Evolutionary conservation across 2,113 vertebrate genomes (phyloP).

Genomic region (Puma concolor): DNA sequence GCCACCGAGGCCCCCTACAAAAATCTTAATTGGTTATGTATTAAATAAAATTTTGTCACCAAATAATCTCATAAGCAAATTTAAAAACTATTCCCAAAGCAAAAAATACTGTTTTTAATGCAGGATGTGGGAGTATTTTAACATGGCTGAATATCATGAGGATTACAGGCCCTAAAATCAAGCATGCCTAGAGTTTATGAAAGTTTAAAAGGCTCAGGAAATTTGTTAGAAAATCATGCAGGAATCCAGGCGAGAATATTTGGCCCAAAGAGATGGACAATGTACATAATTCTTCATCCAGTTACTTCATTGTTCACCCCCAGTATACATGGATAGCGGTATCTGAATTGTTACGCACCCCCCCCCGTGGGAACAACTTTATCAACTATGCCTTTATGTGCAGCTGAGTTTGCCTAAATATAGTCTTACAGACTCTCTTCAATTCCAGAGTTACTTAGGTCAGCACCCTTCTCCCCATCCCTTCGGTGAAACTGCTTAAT

Average conservation of each 20-base stretch:
- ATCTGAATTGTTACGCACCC: neutral
- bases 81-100: neutral
- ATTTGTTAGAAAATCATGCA: neutral
- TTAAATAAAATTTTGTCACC: neutral
- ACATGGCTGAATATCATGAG: neutral
- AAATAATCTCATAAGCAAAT: neutral
- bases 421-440: neutral
- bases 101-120: neutral
- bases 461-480: neutral
- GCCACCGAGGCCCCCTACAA: too few species aligned
- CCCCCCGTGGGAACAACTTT: neutral
- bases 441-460: neutral
- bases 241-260: neutral
- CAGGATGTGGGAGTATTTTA: neutral
- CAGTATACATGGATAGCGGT: rapidly evolving
- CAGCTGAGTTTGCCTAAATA: neutral
- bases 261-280: neutral
- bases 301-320: neutral
- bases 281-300: neutral
- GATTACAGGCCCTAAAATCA: neutral
- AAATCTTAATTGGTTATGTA: neutral
- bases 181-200: neutral
- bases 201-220: neutral
- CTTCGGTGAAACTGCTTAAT: neutral
- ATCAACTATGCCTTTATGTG: neutral